These are phyloP conservation scores for Strix aluco DNA, from an alignment of 2,113 vertebrate genomes.

Conservation along the genomic window DNA sequence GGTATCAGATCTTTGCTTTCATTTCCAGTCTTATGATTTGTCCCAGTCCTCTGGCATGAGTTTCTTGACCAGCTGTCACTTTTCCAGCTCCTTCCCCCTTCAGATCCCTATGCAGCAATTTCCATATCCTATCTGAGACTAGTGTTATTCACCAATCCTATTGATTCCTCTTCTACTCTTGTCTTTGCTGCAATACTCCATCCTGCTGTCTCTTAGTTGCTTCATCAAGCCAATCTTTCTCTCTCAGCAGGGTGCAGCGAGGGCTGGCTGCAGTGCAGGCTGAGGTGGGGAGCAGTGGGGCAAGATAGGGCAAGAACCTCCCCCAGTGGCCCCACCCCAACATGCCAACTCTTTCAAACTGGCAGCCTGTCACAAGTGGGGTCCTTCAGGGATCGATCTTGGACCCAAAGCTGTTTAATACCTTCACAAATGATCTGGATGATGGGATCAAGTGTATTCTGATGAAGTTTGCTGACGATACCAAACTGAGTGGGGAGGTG, in stretches of 20 bases:
- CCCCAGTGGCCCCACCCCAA: neutral
- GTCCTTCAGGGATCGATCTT: too few relatives aligned
- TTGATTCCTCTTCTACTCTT: neutral
- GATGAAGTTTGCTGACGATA: too few relatives aligned
- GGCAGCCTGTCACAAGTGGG: too few relatives aligned
- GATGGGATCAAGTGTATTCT: too few relatives aligned
- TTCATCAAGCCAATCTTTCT: neutral
- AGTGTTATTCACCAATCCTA: neutral
- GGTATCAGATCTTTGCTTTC: neutral
- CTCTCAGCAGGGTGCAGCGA: neutral
- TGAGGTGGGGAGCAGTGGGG: neutral
- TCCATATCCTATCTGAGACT: neutral
- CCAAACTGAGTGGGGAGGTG: too few relatives aligned
- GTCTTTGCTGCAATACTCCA: neutral
- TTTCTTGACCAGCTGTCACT: neutral
- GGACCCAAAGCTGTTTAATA: too few relatives aligned
- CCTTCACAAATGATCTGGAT: too few relatives aligned
- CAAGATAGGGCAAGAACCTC: neutral
- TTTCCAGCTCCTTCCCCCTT: neutral
- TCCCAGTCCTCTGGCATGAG: neutral
- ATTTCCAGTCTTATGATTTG: neutral
- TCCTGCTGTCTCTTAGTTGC: neutral
- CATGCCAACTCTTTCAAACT: too few relatives aligned
- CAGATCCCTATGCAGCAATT: neutral
- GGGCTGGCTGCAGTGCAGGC: neutral